phyloP scores from a whole-genome alignment of 2,888 invertebrate species.

The Amphipoea oculea region DNA sequence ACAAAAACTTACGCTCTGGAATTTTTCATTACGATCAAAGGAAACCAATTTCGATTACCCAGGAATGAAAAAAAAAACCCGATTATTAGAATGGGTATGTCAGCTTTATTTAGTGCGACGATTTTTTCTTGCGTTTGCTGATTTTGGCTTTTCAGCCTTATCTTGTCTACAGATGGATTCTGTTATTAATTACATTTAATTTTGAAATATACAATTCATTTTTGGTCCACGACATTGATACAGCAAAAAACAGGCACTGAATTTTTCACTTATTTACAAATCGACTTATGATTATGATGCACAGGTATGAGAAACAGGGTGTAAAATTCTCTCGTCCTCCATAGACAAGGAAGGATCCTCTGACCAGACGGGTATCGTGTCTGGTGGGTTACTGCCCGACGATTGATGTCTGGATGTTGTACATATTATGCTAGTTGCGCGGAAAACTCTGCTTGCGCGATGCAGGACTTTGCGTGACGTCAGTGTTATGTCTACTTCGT shows the following conservation, averaged over 20 bases:
- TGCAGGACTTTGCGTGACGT: too few relatives aligned
- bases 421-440: too few relatives aligned
- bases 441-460: too few relatives aligned
- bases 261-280: neutral
- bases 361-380: too few relatives aligned
- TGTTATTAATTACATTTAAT: neutral
- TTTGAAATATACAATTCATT: neutral
- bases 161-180: neutral
- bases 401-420: too few relatives aligned
- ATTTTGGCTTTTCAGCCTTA: conserved; percentile 3
- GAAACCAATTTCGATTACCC: conserved; percentile 54
- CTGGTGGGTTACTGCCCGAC: too few relatives aligned
- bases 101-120: conserved; percentile 43
- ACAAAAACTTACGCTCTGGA: conserved; percentile 41
- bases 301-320: too few relatives aligned
- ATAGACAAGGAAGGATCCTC: too few relatives aligned
- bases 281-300: neutral
- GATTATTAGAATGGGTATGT: conserved; percentile 46
- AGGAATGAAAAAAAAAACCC: conserved; percentile 44
- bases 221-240: neutral
- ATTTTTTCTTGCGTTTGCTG: conserved; percentile 21
- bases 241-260: neutral
- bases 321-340: too few relatives aligned
- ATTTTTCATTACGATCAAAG: conserved; percentile 57
- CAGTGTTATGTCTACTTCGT: too few relatives aligned